These are phyloP conservation scores for Cheilosia impressa DNA, from an alignment of 2,888 invertebrate species.

Conservation along the genomic window DNA sequence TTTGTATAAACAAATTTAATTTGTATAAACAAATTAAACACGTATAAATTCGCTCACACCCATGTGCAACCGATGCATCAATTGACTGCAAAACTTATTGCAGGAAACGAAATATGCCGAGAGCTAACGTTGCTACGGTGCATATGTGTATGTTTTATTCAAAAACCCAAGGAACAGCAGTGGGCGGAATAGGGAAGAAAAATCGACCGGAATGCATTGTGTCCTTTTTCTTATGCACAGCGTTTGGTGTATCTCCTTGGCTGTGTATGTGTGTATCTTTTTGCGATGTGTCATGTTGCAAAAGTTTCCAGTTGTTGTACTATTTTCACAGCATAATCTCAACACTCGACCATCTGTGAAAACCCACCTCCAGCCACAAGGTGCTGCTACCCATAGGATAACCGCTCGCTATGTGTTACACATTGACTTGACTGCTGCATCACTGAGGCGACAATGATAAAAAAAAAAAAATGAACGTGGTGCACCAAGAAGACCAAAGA, in stretches of 20 bases:
- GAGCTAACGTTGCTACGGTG: conserved; percentile 31
- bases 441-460: conserved; percentile 24
- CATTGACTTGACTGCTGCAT: conserved; percentile 38
- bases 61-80: conserved; percentile 69
- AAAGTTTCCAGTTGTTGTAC: conserved; percentile 55
- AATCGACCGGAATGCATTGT: conserved; percentile 55
- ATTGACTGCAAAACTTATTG: conserved; percentile 70
- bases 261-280: conserved; percentile 25
- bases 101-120: conserved; percentile 67
- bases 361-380: conserved; percentile 46
- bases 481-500: conserved; percentile 56
- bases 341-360: conserved; percentile 66
- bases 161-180: conserved; percentile 28
- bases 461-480: conserved; percentile 21
- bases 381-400: conserved; percentile 32
- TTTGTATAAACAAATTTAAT: conserved; percentile 82
- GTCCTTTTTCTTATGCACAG: conserved; percentile 48
- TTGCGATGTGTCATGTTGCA: conserved; percentile 16
- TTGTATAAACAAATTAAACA: conserved; percentile 82
- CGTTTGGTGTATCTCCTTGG: conserved; percentile 9
- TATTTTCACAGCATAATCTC: conserved; percentile 58
- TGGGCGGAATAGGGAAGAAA: conserved; percentile 16
- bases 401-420: conserved; percentile 15
- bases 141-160: conserved; percentile 55
- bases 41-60: conserved; percentile 78